Percentiles rank a stretch among this genome's conserved stretches.
Evolutionary conservation across 2,113 vertebrate species (phyloP).

Genomic region (Caranx ignobilis): DNA sequence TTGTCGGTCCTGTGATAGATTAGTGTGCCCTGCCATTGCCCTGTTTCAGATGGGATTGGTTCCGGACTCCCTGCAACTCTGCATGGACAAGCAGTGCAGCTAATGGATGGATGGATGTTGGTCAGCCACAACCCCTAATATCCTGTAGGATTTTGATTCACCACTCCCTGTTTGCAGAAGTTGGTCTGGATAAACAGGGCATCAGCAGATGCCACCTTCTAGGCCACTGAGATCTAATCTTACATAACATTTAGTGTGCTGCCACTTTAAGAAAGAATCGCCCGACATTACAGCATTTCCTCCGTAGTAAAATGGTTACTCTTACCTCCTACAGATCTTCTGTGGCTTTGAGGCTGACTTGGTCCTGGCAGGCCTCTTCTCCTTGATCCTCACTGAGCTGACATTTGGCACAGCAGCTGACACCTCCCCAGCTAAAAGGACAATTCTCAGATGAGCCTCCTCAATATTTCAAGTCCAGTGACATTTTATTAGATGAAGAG

Average conservation of each 20-base stretch:
- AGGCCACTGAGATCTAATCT: background rate
- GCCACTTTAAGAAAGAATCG: constrained; percentile 1
- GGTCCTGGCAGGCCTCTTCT: constrained; percentile 33
- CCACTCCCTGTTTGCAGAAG: background rate
- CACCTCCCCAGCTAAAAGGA: constrained; percentile 59
- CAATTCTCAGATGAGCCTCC: constrained; percentile 47
- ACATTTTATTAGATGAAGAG: constrained; percentile 69
- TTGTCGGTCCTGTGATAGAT: too few relatives aligned
- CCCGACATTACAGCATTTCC: constrained; percentile 1
- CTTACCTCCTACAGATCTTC: constrained; percentile 29
- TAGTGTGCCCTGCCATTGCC: too few relatives aligned
- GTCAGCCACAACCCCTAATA: too few relatives aligned
- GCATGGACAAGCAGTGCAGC: too few relatives aligned
- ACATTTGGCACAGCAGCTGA: constrained; percentile 63
- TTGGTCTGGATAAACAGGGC: background rate
- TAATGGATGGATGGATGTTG: too few relatives aligned
- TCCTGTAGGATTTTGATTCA: background rate
- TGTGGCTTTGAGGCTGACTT: constrained; percentile 29
- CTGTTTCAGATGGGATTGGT: too few relatives aligned
- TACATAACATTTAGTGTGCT: background rate
- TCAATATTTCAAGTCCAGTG: constrained; percentile 62
- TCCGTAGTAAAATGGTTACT: background rate
- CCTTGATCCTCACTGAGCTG: constrained; percentile 55
- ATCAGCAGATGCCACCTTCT: background rate
- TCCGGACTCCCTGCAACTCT: too few relatives aligned